These are phyloP conservation scores for Amia ocellicauda DNA, from an alignment of 2,113 vertebrate genomes.

Conservation along the genomic window DNA sequence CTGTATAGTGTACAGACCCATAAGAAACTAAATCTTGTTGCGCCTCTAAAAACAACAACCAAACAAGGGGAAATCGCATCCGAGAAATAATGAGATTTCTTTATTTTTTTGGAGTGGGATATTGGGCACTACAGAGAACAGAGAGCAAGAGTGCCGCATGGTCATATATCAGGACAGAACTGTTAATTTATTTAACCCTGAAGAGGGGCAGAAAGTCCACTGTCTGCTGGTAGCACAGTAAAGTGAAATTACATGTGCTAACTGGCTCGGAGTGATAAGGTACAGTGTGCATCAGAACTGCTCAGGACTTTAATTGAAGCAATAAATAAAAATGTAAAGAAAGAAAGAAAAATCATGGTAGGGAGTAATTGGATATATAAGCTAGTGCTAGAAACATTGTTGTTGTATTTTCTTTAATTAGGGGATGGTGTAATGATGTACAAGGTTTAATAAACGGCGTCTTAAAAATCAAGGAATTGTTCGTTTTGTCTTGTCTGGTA, in stretches of 20 bases:
- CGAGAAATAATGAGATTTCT: too few relatives aligned
- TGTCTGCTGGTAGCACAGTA: not conserved
- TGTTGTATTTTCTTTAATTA: not conserved
- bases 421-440: not conserved
- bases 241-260: not conserved
- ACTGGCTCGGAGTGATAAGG: conserved; percentile 4
- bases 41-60: too few relatives aligned
- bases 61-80: too few relatives aligned
- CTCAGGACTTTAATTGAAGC: conserved; percentile 9
- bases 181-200: not conserved
- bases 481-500: not conserved
- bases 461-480: not conserved
- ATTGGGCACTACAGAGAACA: too few relatives aligned
- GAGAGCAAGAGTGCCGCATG: too few relatives aligned
- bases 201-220: not conserved
- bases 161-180: not conserved
- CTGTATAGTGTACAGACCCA: too few relatives aligned
- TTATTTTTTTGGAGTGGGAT: too few relatives aligned
- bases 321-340: not conserved
- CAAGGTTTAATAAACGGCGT: not conserved
- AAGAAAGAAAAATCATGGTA: conserved; percentile 4
- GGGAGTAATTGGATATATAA: not conserved
- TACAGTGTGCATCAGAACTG: not conserved
- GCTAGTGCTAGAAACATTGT: not conserved
- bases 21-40: too few relatives aligned